Base-by-base conservation (phyloP, 2,797 vertebrate species). In the Eleutherodactylus coqui region DNA sequence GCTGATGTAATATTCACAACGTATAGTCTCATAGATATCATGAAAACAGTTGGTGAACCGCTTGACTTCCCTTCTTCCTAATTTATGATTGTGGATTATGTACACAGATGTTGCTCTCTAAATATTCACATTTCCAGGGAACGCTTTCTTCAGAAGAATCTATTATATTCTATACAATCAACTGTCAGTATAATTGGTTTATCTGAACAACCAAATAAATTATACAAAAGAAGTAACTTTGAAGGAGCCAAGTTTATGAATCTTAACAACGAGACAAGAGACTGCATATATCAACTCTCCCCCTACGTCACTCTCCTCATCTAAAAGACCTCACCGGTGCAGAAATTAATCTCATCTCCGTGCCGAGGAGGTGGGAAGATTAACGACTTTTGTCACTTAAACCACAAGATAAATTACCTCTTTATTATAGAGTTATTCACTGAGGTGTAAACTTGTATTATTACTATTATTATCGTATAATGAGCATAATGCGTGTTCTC, bases 91-190 rank as follows among this genome's bases (percentile, higher is more conserved):
- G 27, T 29, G 72, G 72, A 27, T 75, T 47, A 53, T 34, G 19
- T 36, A 13, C 32, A 16, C 75, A 36, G 75, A 77, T n/a, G 49
- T 55, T 58, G 17, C 34, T 58, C 53, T 27, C 10, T 36, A 77
- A 36, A 77, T 77, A 41, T 60, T 78, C 76, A 41, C 53, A 41
- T 58, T 78, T 78, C 24, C 73, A 78, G 9, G 38, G 51, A 38
- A 78, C 0, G 24, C 49, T 58, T 76, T 77, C 69, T 55, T 36
- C 21, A 38, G 49, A 11, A 60, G 51, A 38, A 16, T 78, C 17
- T 60, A 27, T 21, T 24, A 41, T 11, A 41, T 24, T 27, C 34
- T 17, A 29, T 41, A 16, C 53, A 41, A 38, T 60, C 58, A 14
- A 13, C 76, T n/a, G 51, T 78, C 76, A 41, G 4, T 5, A n/a